Percentiles rank a stretch among this genome's conserved stretches.
Conservation (phyloP, 2,797 vertebrate genomes). For the Pseudochromis fuscus region DNA sequence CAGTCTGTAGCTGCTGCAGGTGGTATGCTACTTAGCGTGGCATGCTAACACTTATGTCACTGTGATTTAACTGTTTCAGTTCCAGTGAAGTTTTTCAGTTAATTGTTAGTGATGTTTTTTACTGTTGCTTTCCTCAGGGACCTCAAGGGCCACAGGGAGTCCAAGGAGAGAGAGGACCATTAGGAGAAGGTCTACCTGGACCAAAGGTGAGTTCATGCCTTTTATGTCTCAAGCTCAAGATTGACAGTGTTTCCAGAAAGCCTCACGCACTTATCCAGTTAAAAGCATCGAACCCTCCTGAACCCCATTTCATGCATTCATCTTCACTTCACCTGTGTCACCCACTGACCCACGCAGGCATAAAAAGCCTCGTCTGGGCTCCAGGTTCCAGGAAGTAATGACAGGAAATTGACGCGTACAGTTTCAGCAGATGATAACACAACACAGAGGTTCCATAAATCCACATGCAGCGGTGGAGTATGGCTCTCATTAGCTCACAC, state of each 20-base stretch:
- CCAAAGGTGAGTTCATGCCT: constrained; percentile 85
- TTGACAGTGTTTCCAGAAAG: constrained; percentile 11
- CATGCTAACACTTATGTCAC: too few relatives aligned
- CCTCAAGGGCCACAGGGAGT: constrained; percentile 90
- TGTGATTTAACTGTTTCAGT: too few relatives aligned
- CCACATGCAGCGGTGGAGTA: not conserved
- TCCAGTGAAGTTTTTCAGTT: too few relatives aligned
- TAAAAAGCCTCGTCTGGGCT: constrained; percentile 33
- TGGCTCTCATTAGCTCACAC: constrained; percentile 41
- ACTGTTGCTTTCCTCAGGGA: constrained; percentile 80
- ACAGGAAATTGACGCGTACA: constrained; percentile 41
- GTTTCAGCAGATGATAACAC: constrained; percentile 33
- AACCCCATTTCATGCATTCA: constrained; percentile 49
- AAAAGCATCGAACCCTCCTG: constrained; percentile 44
- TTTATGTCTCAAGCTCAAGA: constrained; percentile 21
- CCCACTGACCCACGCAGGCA: constrained; percentile 11
- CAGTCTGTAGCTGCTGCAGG: too few relatives aligned
- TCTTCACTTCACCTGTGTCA: constrained; percentile 4
- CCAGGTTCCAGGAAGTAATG: constrained; percentile 42
- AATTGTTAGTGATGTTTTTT: too few relatives aligned
- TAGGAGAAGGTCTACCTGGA: constrained; percentile 91
- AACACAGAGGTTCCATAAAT: constrained; percentile 42
- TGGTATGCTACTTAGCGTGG: too few relatives aligned
- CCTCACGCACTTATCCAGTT: constrained; percentile 4
- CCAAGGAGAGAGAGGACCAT: constrained; percentile 88